Base-by-base conservation (phyloP, 2,888 invertebrate genomes). In the Eugnorisma glareosa region DNA sequence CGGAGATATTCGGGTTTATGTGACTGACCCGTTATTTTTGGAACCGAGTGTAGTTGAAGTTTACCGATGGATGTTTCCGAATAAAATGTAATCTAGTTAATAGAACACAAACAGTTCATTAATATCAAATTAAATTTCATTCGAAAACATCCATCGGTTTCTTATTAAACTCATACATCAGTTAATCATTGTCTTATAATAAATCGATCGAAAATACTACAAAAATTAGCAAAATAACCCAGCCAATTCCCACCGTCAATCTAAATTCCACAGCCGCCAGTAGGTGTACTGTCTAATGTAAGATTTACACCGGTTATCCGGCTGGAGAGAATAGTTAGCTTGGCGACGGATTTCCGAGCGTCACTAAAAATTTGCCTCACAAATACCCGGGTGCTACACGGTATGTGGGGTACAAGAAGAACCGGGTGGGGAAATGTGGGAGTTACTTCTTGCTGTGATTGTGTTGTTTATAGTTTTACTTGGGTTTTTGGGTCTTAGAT, bases 241-340 rank as follows among this genome's bases (percentile, higher is more conserved):
- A n/a, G 0, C 15, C 0, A n/a, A 64, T 40, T n/a, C 7, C 3
- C 18, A 28, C 18, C 4, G 40, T 1, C n/a, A n/a, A 37, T 35
- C 48, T 51, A 43, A 83, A 67, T 57, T 85, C 89, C 84, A 82
- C 18, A 2, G 21, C 75, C 21, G 1, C 90, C 81, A 82, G 68
- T 84, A 35, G 54, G 69, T 87, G 92, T 95, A 92, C 95, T 90
- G 91, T 92, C 93, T 93, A 95, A 96, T 93, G 95, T 95, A 95
- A 96, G 95, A 96, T 96, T 96, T 95, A 96, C 95, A 91, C 94
- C 92, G 94, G 94, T 93, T 93, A 95, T 95, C 96, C 96, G 95
- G 95, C 81, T 80, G 74, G 83, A 88, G 91, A 93, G 92, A 92
- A 93, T 92, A 94, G 93, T 93, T 93, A 90, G 86, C 92, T 91